Conservation (phyloP, 2,888 invertebrate species). For the Epirrhoe tristata region DNA sequence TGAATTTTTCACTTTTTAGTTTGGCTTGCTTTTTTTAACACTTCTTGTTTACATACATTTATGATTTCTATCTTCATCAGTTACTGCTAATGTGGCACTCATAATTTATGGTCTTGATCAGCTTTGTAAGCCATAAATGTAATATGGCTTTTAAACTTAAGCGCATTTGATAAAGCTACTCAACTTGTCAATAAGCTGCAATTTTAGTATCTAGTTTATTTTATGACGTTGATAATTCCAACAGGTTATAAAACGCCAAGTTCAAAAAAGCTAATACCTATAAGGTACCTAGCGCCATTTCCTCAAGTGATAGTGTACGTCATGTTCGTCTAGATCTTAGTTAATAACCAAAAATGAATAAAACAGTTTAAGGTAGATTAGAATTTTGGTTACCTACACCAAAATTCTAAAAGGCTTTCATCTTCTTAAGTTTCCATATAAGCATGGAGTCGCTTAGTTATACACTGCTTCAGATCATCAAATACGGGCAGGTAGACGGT, state of each 20-base stretch:
- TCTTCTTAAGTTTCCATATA: too few relatives aligned
- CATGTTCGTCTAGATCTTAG: too few relatives aligned
- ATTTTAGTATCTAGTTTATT: conserved; percentile 20
- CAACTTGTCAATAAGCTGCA: conserved; percentile 30
- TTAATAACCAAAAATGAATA: too few relatives aligned
- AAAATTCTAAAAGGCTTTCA: too few relatives aligned
- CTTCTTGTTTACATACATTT: conserved; percentile 47
- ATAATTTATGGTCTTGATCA: conserved; percentile 32
- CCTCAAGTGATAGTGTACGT: too few relatives aligned
- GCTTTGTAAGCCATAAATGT: conserved; percentile 33
- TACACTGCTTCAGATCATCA: too few relatives aligned
- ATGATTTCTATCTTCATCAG: conserved; percentile 31
- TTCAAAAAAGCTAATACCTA: not conserved
- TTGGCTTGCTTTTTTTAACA: conserved; percentile 55
- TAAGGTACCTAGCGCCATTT: not conserved
- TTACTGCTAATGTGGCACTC: conserved; percentile 28
- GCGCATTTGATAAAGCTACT: conserved; percentile 17
- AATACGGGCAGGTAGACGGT: too few relatives aligned
- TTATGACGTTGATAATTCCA: conserved; percentile 17
- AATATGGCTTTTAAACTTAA: conserved; percentile 27
- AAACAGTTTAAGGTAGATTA: too few relatives aligned
- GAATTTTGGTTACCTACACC: too few relatives aligned
- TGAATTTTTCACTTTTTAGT: conserved; percentile 57
- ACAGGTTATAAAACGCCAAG: not conserved
- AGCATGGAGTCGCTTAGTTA: too few relatives aligned